Base-by-base conservation (phyloP, 2,113 vertebrate species). In the Stomatorhinus ivindoensis region DNA sequence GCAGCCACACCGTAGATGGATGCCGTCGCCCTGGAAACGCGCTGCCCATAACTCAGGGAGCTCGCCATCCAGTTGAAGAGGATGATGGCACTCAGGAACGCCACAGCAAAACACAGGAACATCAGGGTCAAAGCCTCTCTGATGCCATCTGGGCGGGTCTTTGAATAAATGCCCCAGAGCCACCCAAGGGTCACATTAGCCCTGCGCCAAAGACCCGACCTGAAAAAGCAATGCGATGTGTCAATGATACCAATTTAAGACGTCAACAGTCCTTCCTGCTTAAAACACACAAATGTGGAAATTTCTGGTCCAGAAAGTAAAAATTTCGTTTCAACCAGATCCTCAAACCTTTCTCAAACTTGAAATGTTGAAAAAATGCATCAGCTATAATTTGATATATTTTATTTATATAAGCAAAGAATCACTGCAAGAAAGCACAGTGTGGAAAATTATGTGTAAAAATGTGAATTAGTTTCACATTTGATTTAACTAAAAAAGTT, bases 61-160 rank as follows among this genome's bases (percentile, higher is more conserved):
- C 91, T 91, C n/a, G 89, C 94, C 90, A 99, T 92, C 98, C 98
- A 98, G 90, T 94, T 95, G 92, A 96, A 93, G 7, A 96, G 94
- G 86, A 99, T 94, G 3, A 94, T 90, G 0, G 96, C 94, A 0
- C 92, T 94, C 27, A 95, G 35, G 0, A 1, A 7, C 0, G 96
- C 90, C 10, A 97, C 35, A 0, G 91, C 89, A 13, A 92, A 93
- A 3, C 98, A 99, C 88, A 97, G 94, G 88, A 95, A 88, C 47
- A 97, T 92, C 15, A 97, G 95, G 24, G 89, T 92, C 17, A 97
- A 84, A 19, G 97, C 83, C 86, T 97, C 96, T 42, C 92, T 92
- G 90, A 91, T 1, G 3, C 58, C 92, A 69, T 91, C 91, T 21
- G 97, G 97, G 8, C 95, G 48, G 0, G 97, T 96, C 50, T 91